Evolutionary conservation across 2,797 vertebrate genomes (phyloP).

Genomic region (Syndactyla subalaris): DNA sequence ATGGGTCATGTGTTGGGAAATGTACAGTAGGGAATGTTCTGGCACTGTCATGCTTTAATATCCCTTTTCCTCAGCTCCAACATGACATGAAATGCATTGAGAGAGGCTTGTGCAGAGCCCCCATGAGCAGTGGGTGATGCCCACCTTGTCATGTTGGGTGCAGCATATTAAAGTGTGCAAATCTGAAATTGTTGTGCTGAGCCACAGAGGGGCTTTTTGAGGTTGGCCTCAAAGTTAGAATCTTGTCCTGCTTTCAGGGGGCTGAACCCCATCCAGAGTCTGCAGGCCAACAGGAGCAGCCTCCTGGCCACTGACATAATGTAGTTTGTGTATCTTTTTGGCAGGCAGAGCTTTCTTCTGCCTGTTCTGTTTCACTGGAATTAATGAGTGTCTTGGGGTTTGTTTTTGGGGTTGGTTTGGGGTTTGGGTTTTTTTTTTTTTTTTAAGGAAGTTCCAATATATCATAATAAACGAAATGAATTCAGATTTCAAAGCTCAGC

Average conservation of each 20-base stretch:
- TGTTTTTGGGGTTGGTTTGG: background rate
- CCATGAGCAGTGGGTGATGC: background rate
- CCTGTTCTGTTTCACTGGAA: background rate
- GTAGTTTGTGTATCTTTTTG: slow-evolving; percentile 4
- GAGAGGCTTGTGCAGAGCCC: background rate
- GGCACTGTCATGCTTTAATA: background rate
- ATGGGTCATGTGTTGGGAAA: background rate
- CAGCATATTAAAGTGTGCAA: background rate
- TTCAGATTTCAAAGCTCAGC: slow-evolving; percentile 49
- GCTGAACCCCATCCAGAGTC: background rate
- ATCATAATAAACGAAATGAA: slow-evolving; percentile 31
- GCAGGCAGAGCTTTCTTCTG: slow-evolving; percentile 4
- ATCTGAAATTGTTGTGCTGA: background rate
- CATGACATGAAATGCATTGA: background rate
- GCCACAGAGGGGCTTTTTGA: background rate
- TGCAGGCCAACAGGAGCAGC: background rate
- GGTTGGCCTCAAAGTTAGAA: background rate
- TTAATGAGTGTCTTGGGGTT: background rate
- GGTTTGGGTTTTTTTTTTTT: background rate
- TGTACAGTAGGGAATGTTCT: background rate
- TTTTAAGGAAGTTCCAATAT: background rate
- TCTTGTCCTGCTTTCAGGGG: background rate
- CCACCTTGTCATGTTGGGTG: background rate
- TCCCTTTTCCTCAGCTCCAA: background rate
- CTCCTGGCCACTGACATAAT: background rate